phyloP scores from a whole-genome alignment of 2,888 invertebrate genomes.

The Rotaria socialis region DNA sequence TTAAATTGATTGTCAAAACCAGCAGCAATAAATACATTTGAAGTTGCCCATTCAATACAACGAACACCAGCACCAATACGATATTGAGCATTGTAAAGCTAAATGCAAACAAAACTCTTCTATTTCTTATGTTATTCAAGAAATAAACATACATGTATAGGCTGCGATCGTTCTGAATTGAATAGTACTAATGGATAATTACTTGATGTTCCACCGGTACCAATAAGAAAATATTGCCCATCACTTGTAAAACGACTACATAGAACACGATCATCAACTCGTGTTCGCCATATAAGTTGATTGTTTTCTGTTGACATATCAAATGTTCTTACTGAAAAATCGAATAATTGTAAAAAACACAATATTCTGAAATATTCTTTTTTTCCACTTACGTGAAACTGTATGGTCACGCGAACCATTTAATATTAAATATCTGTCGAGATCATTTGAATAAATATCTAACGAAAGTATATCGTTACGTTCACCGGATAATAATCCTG shows the following conservation, averaged over 20 bases:
- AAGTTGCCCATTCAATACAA: not conserved
- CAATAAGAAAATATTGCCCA: not conserved
- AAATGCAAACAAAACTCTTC: not conserved
- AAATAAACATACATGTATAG: not conserved
- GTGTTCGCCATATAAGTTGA: not conserved
- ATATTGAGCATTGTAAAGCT: not conserved
- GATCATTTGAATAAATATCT: not conserved
- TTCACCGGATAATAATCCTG: not conserved
- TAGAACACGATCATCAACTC: not conserved
- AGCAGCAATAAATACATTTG: not conserved
- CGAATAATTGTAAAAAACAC: too few relatives aligned
- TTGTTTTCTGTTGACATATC: not conserved
- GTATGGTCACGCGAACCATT: constrained; percentile 9
- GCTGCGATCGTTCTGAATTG: not conserved
- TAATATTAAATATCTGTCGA: not conserved
- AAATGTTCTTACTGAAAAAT: not conserved
- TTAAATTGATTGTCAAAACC: constrained; percentile 8
- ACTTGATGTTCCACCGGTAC: not conserved
- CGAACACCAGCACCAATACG: constrained; percentile 1
- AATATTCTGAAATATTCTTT: too few relatives aligned
- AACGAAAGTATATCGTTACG: constrained; percentile 6
- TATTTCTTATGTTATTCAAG: not conserved
- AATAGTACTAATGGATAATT: not conserved
- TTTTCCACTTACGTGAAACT: not conserved
- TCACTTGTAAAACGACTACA: not conserved